phyloP scores from a whole-genome alignment of 2,797 vertebrate genomes.

The Clangula hyemalis region DNA sequence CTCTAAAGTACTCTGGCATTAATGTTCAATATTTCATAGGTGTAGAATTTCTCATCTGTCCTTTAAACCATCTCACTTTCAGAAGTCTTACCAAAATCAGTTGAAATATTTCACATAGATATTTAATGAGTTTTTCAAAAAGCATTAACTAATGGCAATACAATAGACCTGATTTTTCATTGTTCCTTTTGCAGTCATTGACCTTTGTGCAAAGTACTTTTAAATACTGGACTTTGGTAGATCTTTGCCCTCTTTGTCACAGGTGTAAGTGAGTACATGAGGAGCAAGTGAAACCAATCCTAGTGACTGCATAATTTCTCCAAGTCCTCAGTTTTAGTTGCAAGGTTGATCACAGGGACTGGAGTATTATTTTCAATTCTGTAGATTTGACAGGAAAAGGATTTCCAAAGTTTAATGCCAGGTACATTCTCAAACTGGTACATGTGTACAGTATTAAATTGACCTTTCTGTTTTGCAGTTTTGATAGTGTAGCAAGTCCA shows the following conservation, averaged over 20 bases:
- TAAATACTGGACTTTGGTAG: neutral
- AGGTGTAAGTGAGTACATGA: neutral
- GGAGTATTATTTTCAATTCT: neutral
- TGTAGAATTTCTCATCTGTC: neutral
- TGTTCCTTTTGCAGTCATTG: neutral
- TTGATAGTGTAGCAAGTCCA: neutral
- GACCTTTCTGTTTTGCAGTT: neutral
- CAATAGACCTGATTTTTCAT: neutral
- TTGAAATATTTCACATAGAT: neutral
- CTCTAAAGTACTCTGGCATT: neutral
- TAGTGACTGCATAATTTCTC: neutral
- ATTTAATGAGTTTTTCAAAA: neutral
- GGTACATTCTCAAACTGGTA: neutral
- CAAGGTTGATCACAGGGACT: neutral
- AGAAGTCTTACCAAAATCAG: neutral
- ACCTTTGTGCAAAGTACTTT: neutral
- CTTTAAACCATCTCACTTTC: neutral
- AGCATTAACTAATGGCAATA: fast-evolving
- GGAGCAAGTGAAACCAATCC: neutral
- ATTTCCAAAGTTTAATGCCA: neutral
- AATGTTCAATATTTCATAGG: neutral
- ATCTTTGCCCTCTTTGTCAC: neutral
- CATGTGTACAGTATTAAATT: neutral
- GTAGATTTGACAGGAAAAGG: neutral
- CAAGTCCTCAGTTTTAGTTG: neutral